Percentiles rank a stretch among this genome's conserved stretches.
Conservation (phyloP, 2,797 vertebrate species). For the Petrocephalus sullivani region DNA sequence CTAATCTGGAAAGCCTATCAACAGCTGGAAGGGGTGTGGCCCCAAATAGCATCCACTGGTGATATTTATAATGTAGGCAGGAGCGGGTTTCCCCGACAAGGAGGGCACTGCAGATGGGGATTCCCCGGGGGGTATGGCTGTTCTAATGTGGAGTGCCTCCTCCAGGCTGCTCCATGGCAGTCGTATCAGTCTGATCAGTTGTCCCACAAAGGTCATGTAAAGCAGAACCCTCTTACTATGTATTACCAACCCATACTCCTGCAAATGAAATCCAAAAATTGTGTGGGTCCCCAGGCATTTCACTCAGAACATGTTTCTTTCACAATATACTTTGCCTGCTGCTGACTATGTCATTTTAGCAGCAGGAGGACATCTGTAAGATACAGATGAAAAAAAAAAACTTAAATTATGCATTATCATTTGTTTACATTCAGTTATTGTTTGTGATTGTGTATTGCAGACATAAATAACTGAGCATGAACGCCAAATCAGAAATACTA, state of each 20-base stretch:
- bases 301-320: background rate
- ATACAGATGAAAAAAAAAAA: background rate
- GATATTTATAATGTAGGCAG: no score
- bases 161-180: background rate
- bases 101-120: background rate
- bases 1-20: no score
- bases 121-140: background rate
- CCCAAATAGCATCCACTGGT: no score
- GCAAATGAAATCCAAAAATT: background rate
- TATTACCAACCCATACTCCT: background rate
- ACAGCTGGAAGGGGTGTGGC: no score
- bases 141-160: background rate
- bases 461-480: background rate
- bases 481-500: background rate
- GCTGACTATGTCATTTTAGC: background rate
- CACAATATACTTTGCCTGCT: background rate
- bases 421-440: background rate
- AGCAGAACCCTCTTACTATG: background rate
- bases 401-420: background rate
- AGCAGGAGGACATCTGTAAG: background rate
- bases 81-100: background rate
- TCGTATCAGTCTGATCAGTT: background rate
- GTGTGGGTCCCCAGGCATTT: background rate
- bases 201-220: background rate
- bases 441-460: background rate